Conservation (phyloP, 1,140 invertebrate genomes). For the Papilio polytes region DNA sequence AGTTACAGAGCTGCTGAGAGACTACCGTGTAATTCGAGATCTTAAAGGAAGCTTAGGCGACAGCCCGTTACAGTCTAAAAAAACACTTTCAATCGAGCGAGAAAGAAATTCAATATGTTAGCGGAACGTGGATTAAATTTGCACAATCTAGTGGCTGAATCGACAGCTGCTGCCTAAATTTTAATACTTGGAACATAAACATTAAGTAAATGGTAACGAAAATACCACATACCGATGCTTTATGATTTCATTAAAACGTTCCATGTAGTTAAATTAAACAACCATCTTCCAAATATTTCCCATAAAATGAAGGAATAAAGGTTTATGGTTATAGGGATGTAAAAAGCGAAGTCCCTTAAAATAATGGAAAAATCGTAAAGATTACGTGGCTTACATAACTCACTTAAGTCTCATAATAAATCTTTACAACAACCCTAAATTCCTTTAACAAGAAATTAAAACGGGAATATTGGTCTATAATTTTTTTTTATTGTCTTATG, state of each 20-base stretch:
- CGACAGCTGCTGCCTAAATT: constrained; percentile 76
- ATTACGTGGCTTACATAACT: constrained; percentile 40
- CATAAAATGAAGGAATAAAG: constrained; percentile 36
- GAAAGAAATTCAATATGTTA: constrained; percentile 78
- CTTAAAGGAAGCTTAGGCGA: constrained; percentile 74
- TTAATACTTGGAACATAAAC: constrained; percentile 45
- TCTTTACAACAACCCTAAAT: constrained; percentile 36
- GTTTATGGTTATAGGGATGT: constrained; percentile 38
- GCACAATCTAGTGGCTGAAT: constrained; percentile 72
- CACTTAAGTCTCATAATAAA: constrained; percentile 40
- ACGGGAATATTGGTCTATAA: constrained; percentile 63
- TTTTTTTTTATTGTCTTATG: constrained; percentile 57
- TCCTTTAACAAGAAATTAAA: constrained; percentile 39
- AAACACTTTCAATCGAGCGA: constrained; percentile 74
- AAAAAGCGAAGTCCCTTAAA: constrained; percentile 40
- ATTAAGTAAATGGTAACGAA: constrained; percentile 26
- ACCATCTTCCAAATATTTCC: constrained; percentile 30
- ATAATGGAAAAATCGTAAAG: constrained; percentile 49
- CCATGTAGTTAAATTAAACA: constrained; percentile 26
- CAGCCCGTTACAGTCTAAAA: constrained; percentile 73
- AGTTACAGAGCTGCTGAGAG: constrained; percentile 65
- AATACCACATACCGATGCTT: constrained; percentile 23
- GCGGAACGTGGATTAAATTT: constrained; percentile 79
- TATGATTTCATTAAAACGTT: constrained; percentile 31
- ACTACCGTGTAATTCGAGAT: constrained; percentile 79